A percentile compares a stretch with the other conserved stretches of the same genome.
These are phyloP conservation scores for Agapostemon virescens DNA, from an alignment of 2,888 invertebrate genomes.

Conservation along the genomic window DNA sequence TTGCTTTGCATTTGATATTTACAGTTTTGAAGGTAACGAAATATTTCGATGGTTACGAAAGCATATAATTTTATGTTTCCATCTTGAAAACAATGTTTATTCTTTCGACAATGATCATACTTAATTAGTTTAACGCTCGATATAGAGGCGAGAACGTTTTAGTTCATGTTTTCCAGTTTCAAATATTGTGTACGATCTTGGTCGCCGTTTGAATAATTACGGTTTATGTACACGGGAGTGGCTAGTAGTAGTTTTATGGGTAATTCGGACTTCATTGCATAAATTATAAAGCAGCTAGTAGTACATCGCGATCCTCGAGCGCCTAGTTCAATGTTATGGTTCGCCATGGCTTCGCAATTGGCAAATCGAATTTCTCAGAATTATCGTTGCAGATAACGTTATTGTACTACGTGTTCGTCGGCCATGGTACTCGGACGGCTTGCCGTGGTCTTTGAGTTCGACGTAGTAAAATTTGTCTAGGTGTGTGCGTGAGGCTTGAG, in stretches of 20 bases:
- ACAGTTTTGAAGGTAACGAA: neutral
- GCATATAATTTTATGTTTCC: neutral
- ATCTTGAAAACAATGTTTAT: too few species aligned
- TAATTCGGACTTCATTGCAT: slow-evolving; percentile 54
- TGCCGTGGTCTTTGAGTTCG: neutral
- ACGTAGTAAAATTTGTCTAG: neutral
- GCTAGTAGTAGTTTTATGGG: slow-evolving; percentile 40
- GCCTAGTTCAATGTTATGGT: slow-evolving; percentile 54
- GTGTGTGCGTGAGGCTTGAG: neutral
- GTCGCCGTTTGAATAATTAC: neutral
- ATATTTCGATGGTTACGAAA: neutral
- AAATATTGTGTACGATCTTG: neutral
- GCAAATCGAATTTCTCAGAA: slow-evolving; percentile 64
- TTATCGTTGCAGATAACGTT: slow-evolving; percentile 62
- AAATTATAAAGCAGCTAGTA: slow-evolving; percentile 52
- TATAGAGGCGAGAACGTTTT: neutral
- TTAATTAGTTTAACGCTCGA: neutral
- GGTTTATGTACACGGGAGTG: neutral
- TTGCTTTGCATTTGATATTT: too few species aligned
- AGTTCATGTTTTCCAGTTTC: neutral
- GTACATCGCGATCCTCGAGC: slow-evolving; percentile 51
- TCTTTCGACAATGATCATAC: neutral
- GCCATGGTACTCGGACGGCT: slow-evolving; percentile 13
- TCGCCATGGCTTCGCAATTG: slow-evolving; percentile 47
- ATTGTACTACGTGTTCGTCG: slow-evolving; percentile 45